phyloP scores from a whole-genome alignment of 2,888 invertebrate species.

The Lasioglossum calceatum region DNA sequence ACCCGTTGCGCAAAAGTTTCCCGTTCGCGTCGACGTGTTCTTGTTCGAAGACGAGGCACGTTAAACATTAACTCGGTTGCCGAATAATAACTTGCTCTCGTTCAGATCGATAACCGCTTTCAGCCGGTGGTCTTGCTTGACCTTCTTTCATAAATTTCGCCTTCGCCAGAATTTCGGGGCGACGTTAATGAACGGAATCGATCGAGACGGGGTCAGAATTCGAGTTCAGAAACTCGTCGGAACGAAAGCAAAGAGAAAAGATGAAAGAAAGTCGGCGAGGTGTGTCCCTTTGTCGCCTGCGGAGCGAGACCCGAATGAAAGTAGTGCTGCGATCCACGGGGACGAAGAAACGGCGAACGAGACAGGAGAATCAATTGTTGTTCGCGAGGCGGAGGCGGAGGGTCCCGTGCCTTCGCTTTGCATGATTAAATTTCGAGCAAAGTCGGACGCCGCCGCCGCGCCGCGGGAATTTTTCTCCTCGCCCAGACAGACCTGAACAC shows the following conservation, averaged over 20 bases:
- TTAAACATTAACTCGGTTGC: conserved; percentile 19
- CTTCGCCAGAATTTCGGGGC: not conserved
- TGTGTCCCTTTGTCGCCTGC: not conserved
- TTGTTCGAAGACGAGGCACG: not conserved
- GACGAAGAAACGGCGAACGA: not conserved
- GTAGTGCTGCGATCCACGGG: not conserved
- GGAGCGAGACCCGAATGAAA: not conserved
- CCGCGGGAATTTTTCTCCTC: too few relatives aligned
- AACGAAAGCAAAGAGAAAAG: not conserved
- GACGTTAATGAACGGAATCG: conserved; percentile 1
- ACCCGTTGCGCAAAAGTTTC: not conserved
- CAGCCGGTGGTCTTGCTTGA: conserved; percentile 13
- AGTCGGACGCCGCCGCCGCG: too few relatives aligned
- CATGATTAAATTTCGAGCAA: not conserved
- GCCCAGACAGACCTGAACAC: too few relatives aligned
- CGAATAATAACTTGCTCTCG: conserved; percentile 20
- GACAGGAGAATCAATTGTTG: not conserved
- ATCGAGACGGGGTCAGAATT: not conserved
- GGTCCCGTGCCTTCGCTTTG: not conserved
- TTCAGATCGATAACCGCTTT: conserved; percentile 19
- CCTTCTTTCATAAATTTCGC: conserved; percentile 3
- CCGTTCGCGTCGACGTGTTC: not conserved
- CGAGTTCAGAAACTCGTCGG: not conserved
- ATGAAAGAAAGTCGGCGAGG: conserved; percentile 12
- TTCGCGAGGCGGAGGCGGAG: not conserved